phyloP scores from a whole-genome alignment of 2,888 invertebrate species.

The Arctia plantaginis region DNA sequence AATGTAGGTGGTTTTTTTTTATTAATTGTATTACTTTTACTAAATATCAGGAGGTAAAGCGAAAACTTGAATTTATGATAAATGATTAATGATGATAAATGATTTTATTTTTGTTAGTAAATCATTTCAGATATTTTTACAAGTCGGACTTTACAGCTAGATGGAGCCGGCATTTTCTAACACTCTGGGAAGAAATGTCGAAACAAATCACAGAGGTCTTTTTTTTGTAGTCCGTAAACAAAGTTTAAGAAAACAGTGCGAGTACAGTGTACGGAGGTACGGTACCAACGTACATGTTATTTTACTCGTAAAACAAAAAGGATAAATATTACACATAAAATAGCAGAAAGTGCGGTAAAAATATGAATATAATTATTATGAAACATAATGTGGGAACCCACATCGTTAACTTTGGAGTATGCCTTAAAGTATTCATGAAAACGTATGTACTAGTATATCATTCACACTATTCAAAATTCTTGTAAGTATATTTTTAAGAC shows the following conservation, averaged over 20 bases:
- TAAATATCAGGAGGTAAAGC: neutral
- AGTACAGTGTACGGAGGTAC: no score
- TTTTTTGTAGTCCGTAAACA: no score
- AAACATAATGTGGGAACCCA: conserved; percentile 5
- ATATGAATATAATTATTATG: conserved; percentile 3
- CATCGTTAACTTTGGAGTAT: neutral
- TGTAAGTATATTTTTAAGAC: no score
- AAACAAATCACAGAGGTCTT: no score
- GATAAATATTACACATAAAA: conserved; percentile 12
- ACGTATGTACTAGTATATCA: neutral
- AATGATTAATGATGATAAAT: no score
- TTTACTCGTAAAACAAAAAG: conserved; percentile 18
- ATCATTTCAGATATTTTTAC: no score
- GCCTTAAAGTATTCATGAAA: neutral
- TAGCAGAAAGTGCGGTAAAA: conserved; percentile 15
- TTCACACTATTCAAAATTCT: neutral
- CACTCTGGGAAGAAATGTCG: no score
- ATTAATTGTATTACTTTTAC: neutral
- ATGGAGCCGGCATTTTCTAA: no score
- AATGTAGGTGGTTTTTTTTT: neutral
- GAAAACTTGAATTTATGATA: neutral
- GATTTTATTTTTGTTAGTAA: no score
- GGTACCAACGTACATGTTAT: neutral
- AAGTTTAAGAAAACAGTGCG: no score
- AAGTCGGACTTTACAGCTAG: no score